A percentile compares a stretch with the other conserved stretches of the same genome.
Evolutionary conservation across 2,113 vertebrate genomes (phyloP).

Genomic region (Xenopus tropicalis): UCB_Xtro_10.0 CM004443.2:111524001-111524500

Average conservation of each 20-base stretch:
- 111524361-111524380: neutral
- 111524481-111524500: too few relatives aligned
- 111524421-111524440: neutral
- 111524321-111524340: neutral
- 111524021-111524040: neutral
- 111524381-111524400: neutral
- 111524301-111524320: neutral
- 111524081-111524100: too few relatives aligned
- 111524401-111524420: neutral
- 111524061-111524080: neutral
- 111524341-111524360: neutral
- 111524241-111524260: neutral
- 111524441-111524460: too few relatives aligned
- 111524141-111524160: conserved; percentile 18
- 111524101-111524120: neutral
- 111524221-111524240: too few relatives aligned
- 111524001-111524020: neutral
- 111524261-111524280: neutral
- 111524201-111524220: neutral
- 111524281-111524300: neutral
- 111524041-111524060: neutral
- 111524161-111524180: neutral
- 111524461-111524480: too few relatives aligned
- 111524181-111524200: neutral
- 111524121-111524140: neutral